A percentile compares a stretch with the other conserved stretches of the same genome.
These are phyloP conservation scores for Malacoraja senta DNA, from an alignment of 2,797 vertebrate species.

Conservation along the genomic window DNA sequence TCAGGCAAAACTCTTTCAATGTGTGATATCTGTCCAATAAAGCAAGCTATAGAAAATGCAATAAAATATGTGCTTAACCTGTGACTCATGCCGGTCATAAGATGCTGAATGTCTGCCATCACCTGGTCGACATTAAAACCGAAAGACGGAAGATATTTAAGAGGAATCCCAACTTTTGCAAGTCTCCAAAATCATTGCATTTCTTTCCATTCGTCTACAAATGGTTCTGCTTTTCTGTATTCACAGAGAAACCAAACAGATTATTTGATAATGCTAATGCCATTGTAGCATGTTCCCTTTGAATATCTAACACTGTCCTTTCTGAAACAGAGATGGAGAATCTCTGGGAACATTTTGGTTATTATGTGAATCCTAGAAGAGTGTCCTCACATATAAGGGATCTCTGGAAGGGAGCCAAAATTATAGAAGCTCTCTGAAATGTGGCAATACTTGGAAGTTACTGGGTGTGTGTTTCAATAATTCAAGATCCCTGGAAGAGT, in stretches of 20 bases:
- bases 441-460: background rate
- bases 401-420: background rate
- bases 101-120: too few relatives aligned
- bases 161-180: background rate
- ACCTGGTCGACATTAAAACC: background rate
- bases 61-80: background rate
- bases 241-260: background rate
- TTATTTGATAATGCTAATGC: background rate
- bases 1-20: background rate
- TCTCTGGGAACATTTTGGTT: background rate
- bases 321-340: background rate
- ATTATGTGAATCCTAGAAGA: background rate
- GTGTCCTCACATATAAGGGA: background rate
- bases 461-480: background rate
- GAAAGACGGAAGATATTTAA: background rate
- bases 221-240: background rate
- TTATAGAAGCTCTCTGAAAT: background rate
- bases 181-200: background rate
- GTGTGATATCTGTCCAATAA: background rate
- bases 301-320: background rate
- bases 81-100: background rate
- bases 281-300: background rate
- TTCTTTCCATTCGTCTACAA: background rate
- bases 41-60: background rate
- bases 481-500: background rate